Percentiles rank a stretch among this genome's conserved stretches.
These are phyloP conservation scores for Apamea monoglypha DNA, from an alignment of 2,888 invertebrate species.

Conservation along the genomic window DNA sequence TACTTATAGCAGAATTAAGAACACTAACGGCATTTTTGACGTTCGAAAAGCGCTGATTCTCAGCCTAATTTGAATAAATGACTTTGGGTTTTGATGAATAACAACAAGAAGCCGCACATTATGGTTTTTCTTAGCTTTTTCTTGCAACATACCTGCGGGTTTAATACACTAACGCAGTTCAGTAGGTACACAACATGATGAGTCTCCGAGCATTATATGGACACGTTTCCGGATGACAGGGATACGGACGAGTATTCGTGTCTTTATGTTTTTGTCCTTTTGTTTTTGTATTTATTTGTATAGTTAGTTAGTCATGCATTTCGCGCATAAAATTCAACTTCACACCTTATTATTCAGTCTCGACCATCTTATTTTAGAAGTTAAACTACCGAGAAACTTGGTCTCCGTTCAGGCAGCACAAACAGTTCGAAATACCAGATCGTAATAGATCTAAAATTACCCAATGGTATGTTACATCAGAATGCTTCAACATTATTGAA, in stretches of 20 bases:
- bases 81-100: no score
- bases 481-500: slow-evolving; percentile 53
- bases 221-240: no score
- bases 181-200: background rate
- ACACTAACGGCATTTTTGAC: no score
- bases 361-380: background rate
- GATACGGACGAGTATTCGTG: no score
- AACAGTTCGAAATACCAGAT: slow-evolving; percentile 25
- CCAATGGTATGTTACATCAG: slow-evolving; percentile 35
- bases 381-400: background rate
- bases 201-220: no score
- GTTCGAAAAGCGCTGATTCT: no score
- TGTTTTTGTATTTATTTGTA: no score
- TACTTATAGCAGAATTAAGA: no score
- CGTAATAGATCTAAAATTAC: slow-evolving; percentile 14
- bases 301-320: no score
- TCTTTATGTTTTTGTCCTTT: no score
- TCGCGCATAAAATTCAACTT: background rate
- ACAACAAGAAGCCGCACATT: no score
- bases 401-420: background rate
- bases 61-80: no score
- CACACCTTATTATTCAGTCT: background rate
- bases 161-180: background rate
- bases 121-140: background rate
- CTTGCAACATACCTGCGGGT: background rate